phyloP scores from a whole-genome alignment of 2,888 invertebrate genomes.

The Cantharis rustica region DNA sequence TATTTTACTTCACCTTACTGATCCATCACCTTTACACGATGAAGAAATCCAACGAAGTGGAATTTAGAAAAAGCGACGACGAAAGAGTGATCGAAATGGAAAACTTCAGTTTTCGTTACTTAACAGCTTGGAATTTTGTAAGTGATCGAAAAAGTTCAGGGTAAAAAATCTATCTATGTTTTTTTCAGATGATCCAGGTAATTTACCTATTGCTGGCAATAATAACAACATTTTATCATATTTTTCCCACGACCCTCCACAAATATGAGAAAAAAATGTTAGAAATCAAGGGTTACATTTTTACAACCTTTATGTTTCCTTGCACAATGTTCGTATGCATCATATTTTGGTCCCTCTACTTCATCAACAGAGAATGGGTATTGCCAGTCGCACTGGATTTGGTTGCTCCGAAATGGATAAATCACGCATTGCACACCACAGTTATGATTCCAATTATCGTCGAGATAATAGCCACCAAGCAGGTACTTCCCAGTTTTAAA shows the following conservation, averaged over 20 bases:
- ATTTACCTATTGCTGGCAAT: conserved; percentile 24
- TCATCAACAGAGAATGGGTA: conserved; percentile 42
- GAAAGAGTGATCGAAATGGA: conserved; percentile 27
- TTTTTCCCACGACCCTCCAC: conserved; percentile 1
- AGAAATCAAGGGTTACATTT: conserved; percentile 28
- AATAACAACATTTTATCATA: conserved; percentile 7
- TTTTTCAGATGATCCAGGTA: conserved; percentile 26
- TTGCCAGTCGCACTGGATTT: conserved; percentile 41
- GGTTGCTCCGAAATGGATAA: conserved; percentile 42
- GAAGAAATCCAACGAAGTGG: conserved; percentile 6
- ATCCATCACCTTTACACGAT: conserved; percentile 6
- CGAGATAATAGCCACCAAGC: conserved; percentile 33
- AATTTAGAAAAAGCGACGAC: conserved; percentile 12
- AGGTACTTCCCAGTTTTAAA: conserved; percentile 21
- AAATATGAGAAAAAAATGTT: conserved; percentile 10
- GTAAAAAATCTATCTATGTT: neutral
- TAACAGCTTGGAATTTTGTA: conserved; percentile 36
- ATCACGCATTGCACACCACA: conserved; percentile 46
- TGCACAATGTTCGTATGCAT: conserved; percentile 36
- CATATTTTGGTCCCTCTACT: conserved; percentile 45
- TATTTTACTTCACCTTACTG: neutral
- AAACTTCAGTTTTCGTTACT: conserved; percentile 27
- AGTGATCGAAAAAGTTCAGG: neutral
- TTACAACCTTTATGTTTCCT: conserved; percentile 27
- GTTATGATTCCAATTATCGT: conserved; percentile 40